Base-by-base conservation (phyloP, 1,140 invertebrate species). In the Lordiphosa mommai region DNA sequence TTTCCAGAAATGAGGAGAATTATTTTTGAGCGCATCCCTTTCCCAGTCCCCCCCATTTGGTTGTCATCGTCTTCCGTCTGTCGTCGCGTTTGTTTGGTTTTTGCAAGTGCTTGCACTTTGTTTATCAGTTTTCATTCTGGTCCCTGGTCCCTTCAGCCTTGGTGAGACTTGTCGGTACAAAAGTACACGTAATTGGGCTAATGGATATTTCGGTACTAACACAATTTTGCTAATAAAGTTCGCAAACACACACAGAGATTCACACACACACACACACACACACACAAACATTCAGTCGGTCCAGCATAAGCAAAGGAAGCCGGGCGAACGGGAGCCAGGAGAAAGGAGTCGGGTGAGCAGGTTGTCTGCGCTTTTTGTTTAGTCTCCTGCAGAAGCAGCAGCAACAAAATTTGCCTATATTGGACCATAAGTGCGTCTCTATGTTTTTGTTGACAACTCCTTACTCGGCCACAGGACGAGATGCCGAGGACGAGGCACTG, bases 211-310 rank as follows among this genome's bases (percentile, higher is more conserved):
- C 58, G 76, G 76, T 82, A 82, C 76, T 82, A 82, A 82, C 76
- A 82, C 76, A 82, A 82, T 82, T 82, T 82, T 82, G 71, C 76
- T 82, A 82, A 82, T 82, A 82, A 82, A 82, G 76, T 82, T 82
- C 71, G 76, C 77, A 82, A 84, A 82, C 76, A 82, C 72, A 67
- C 70, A 51, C 38, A 63, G 23, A 51, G 10, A 34, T 17, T 40
- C 27, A 41, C 43, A 20, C 29, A 53, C 14, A 61, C 6, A 48
- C 14, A 43, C 8, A 43, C n/a, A 47, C 10, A 50, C 5, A 37
- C 10, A 57, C 1, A 41, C 27, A 34, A 29, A 43, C 17, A 47
- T 14, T 20, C 33, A 40, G 10, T 12, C 16, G 16, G 13, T 58
- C 50, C 41, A 52, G 50, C 33, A 58, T 32, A 67, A 51, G 57